Base-by-base conservation (phyloP, 1,140 invertebrate species). In the Drosophila miranda region DNA sequence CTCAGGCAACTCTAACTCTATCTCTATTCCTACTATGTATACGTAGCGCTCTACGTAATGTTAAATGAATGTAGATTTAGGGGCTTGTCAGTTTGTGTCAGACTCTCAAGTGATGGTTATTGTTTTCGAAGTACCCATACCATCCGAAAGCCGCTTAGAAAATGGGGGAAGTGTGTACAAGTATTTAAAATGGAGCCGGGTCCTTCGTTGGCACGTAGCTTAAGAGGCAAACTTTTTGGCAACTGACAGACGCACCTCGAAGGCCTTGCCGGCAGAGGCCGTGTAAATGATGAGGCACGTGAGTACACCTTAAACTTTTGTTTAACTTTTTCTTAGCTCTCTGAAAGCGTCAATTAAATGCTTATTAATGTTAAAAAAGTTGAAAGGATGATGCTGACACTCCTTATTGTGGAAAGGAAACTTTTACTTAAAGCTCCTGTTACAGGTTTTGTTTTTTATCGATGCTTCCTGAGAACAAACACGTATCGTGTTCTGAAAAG, bases 51-150 rank as follows among this genome's bases (percentile, higher is more conserved):
- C 54, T 55, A 43, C 59, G 59, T 60, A 75, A 43, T 62, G 59
- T 61, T 50, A 68, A 53, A 74, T 62, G 59, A 56, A 58, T 61
- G 51, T 51, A 53, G 67, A 38, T 43, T 42, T 52, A 34, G 42
- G 9, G 14, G 28, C 51, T 52, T 82, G 83, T 78, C 82, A 78
- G 75, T 71, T 75, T 68, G 34, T 82, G 82, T 75, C 82, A 62
- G 78, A 56, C 66, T 62, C 46, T 49, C 46, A 62, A 60, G 57
- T 63, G 77, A 60, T 81, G 73, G 69, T 68, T 75, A 77, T 84
- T 86, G 77, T 86, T 81, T 77, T 78, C 55, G 52, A 61, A 55
- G 42, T 42, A 16, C 51, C 14, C 49, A 21, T 43, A 58, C 43
- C 48, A 38, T 21, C 26, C 6, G 38, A 53, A 59, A 75, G 60